Base-by-base conservation (phyloP, 1,140 invertebrate species). In the Coelopa frigida region DNA sequence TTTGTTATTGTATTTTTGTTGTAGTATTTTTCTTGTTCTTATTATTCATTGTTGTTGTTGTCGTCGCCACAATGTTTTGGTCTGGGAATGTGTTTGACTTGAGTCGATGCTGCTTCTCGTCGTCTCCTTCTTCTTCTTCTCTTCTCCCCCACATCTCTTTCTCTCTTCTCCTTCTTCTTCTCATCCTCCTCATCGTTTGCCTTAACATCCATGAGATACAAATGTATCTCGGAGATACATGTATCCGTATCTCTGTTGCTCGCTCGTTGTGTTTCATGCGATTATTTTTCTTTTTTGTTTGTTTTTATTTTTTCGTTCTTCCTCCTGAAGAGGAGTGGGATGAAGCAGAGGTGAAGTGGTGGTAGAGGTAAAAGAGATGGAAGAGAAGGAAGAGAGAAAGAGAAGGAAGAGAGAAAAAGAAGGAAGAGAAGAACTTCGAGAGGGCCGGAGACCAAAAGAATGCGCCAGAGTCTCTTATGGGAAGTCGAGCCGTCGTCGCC, bases 31-130 rank as follows among this genome's bases (percentile, higher is more conserved):
- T 40, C 20, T 29, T n/a, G 12, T 42, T 27, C 12, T 15, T 43
- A 7, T 35, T 29, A 29, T 8, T 29, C n/a, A 29, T 29, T 29
- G 27, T 29, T 29, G 27, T 29, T 29, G 27, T 29, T 29, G n/a
- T 29, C n/a, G 27, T 29, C n/a, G 8, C n/a, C n/a, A 8, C n/a
- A 29, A 29, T 29, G 27, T 29, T 29, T 27, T 35, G 31, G 42
- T 44, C 42, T 44, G 42, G 31, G 42, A 44, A 44, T 44, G 31
- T 27, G 32, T n/a, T n/a, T n/a, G n/a, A n/a, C n/a, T n/a, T n/a
- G n/a, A n/a, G n/a, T n/a, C n/a, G n/a, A n/a, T n/a, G n/a, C n/a
- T n/a, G n/a, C n/a, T n/a, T n/a, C 14, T 29, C 27, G 14, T 29
- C 27, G 8, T 29, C 27, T 29, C 14, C 27, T 10, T 29, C 27